Base-by-base conservation (phyloP, 2,888 invertebrate genomes). In the Patella pellucida region DNA sequence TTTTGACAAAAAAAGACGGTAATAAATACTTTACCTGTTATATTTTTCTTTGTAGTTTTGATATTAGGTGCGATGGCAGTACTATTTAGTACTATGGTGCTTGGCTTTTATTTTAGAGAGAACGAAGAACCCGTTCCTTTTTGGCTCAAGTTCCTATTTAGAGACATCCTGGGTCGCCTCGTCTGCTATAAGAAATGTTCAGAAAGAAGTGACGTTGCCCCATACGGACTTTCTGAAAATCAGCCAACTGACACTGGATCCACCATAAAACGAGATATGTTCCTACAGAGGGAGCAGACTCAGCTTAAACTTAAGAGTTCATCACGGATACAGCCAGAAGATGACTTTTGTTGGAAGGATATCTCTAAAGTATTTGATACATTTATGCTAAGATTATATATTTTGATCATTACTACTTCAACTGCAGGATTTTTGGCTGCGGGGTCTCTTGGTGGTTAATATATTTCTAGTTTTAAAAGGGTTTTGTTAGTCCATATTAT, bases 51-150 rank as follows among this genome's bases (percentile, higher is more conserved):
- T 41, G 23, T 75, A 12, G 78, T 78, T n/a, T 54, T 79, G 50
- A 27, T 70, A 16, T 50, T 78, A 73, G 74, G 76, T 5, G 78
- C 72, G 1, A n/a, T 79, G 16, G 74, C 79, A 0, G 79, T 79
- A 31, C 15, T 74, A n/a, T 62, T 76, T 16, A 71, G 76, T 71
- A 78, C 78, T 68, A 72, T 62, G 52, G 75, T 76, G 7, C 76
- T 79, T 12, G 52, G 73, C 56, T 51, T 79, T 27, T 75, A 71
- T 54, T 72, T 72, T 67, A 74, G 76, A 3, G 27, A 71, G 15
- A 73, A 74, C 19, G 73, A 74, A 41, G 52, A 56, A 67, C 74
- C 69, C 62, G 51, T 79, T 50, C 62, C 62, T 19, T 19, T 19
- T 19, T 62, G 23, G 11, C 19, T 62, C 11, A 62, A 11, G 62